Evolutionary conservation across 1,140 invertebrate genomes (phyloP).

Genomic region (Bicyclus anynana): DNA sequence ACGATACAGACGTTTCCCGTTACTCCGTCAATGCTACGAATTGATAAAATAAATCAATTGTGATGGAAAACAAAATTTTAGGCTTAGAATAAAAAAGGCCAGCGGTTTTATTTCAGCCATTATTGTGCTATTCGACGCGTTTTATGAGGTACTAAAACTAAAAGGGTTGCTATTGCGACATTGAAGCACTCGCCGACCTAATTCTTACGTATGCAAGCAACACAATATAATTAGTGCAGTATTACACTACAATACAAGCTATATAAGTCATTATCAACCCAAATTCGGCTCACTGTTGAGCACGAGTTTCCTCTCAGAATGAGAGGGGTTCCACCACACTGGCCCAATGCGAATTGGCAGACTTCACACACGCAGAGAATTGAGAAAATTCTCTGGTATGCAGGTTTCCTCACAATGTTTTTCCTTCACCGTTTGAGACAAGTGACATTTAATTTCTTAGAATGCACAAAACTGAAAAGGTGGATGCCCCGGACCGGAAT

Average conservation of each 20-base stretch:
- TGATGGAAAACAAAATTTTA: conserved; percentile 1
- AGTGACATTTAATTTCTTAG: no score
- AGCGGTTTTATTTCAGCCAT: conserved; percentile 37
- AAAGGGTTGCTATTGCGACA: conserved; percentile 65
- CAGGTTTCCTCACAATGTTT: no score
- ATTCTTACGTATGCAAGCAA: conserved; percentile 34
- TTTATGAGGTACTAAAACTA: conserved; percentile 67
- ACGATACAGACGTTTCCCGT: conserved; percentile 21
- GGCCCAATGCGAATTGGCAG: no score
- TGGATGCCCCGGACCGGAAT: no score
- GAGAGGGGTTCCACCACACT: no score
- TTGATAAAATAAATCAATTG: conserved; percentile 2
- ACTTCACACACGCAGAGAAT: no score
- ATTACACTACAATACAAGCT: conserved; percentile 7
- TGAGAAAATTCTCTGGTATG: no score
- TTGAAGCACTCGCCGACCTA: conserved; percentile 48
- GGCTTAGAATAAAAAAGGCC: conserved; percentile 25
- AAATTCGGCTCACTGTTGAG: no score
- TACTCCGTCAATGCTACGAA: conserved; percentile 1
- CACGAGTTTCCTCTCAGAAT: no score
- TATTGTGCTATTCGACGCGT: conserved; percentile 40
- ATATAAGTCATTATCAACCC: not conserved
- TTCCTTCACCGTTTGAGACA: no score
- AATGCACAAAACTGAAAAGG: no score
- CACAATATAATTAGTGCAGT: conserved; percentile 15